Base-by-base conservation (phyloP, 1,140 invertebrate species). In the Aradophagus sp. region DNA sequence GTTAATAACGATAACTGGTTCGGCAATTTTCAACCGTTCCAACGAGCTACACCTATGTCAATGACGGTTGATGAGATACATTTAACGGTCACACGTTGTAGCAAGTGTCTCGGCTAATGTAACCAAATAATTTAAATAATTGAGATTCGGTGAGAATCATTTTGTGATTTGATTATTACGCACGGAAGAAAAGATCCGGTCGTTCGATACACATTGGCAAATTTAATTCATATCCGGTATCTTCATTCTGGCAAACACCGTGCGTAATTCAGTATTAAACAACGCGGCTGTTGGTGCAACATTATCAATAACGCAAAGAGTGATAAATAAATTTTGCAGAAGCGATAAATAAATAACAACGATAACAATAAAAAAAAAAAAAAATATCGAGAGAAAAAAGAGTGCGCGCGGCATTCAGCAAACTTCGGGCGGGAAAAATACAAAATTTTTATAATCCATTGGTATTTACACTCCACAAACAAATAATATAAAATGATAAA, bases 401-500 rank as follows among this genome's bases (percentile, higher is more conserved):
- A 20, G 27, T 5, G 20, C 20, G 20, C 20, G 20, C 20, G n/a
- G n/a, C n/a, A n/a, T n/a, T 45, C 55, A 27, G 59, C 53, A 53
- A 52, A 67, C 52, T 52, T 44, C 8, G 15, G 17, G n/a, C 16
- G 16, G 26, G 12, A 35, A 59, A 69, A 55, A 61, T 50, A 27
- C 31, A 50, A 19, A n/a, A n/a, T n/a, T n/a, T n/a, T n/a, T n/a
- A n/a, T 61, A 69, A 62, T 56, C 42, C 50, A 63, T 56, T 58
- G 50, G 11, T 63, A 58, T 56, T 70, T 63, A 52, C 34, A 44
- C 36, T 56, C 16, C 23, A 63, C 50, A 62, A 70, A 70, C 56
- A 62, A 58, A 52, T 61, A 69, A 62, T 69, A 70, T 62, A 41
- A 58, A 56, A 62, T 58, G 66, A 62, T 56, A 58, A 62, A 70